Percentiles rank a stretch among this genome's conserved stretches.
Conservation (phyloP, 2,797 vertebrate species). For the Coregonus sp. region DNA sequence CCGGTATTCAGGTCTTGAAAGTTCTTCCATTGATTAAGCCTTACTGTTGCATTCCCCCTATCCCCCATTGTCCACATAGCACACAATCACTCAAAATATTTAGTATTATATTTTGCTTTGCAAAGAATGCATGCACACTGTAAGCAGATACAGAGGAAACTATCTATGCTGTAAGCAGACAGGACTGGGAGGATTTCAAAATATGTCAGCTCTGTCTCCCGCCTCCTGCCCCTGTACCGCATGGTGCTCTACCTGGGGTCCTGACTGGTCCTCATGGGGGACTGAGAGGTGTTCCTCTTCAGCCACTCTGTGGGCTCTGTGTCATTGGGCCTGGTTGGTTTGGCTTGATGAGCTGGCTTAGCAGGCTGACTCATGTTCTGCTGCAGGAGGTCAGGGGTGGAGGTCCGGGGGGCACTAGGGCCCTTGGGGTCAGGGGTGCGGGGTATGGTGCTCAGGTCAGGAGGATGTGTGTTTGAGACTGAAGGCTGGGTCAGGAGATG, state of each 20-base stretch:
- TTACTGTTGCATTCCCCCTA: no score
- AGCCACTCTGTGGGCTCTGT: conserved; percentile 58
- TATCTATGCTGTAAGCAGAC: not conserved
- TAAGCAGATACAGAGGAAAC: not conserved
- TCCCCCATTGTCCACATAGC: no score
- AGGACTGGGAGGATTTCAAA: not conserved
- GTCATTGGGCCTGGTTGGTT: conserved; percentile 45
- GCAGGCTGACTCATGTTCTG: conserved; percentile 50
- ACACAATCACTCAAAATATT: not conserved
- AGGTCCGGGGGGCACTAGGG: conserved; percentile 32
- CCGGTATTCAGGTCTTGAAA: no score
- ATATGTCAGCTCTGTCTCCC: not conserved
- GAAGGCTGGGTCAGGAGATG: conserved; percentile 14
- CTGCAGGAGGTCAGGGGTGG: conserved; percentile 32
- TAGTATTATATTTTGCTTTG: not conserved
- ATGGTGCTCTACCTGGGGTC: conserved; percentile 61
- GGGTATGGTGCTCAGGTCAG: conserved; percentile 15
- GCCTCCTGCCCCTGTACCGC: not conserved
- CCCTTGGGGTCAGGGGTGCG: conserved; percentile 17
- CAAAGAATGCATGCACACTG: not conserved
- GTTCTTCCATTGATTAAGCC: no score
- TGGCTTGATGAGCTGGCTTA: conserved; percentile 27
- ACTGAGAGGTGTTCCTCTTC: conserved; percentile 75
- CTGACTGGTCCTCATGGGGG: conserved; percentile 71
- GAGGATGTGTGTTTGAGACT: conserved; percentile 19